These are phyloP conservation scores for Bombus waltoni DNA, from an alignment of 1,140 invertebrate genomes.

Conservation along the genomic window DNA sequence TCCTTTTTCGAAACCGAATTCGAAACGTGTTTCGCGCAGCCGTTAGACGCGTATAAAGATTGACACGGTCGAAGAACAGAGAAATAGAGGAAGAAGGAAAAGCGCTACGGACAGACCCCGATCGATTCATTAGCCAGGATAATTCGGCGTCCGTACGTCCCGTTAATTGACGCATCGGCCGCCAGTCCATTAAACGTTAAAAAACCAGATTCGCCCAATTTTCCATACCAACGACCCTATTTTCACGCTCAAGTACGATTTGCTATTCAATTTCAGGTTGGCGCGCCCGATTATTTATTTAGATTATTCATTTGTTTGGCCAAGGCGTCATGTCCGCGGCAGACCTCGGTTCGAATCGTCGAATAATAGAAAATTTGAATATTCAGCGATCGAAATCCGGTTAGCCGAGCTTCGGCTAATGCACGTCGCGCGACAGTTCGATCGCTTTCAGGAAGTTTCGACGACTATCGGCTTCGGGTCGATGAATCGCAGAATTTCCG, in stretches of 20 bases:
- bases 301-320: constrained; percentile 32
- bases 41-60: neutral
- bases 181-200: constrained; percentile 3
- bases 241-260: constrained; percentile 17
- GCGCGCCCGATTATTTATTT: constrained; percentile 25
- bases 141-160: neutral
- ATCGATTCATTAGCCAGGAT: constrained; percentile 5
- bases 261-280: constrained; percentile 35
- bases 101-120: neutral
- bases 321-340: neutral
- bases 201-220: neutral
- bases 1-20: neutral
- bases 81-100: neutral
- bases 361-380: constrained; percentile 35
- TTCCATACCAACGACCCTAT: neutral
- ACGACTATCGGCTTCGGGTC: constrained; percentile 47
- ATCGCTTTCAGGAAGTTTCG: constrained; percentile 33
- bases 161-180: constrained; percentile 24
- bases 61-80: neutral
- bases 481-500: constrained; percentile 43
- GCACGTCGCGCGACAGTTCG: neutral
- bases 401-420: neutral
- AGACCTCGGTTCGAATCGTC: neutral
- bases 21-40: neutral
- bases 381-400: constrained; percentile 23